phyloP scores from a whole-genome alignment of 1,140 invertebrate genomes.

The Steinernema khuongi region DNA sequence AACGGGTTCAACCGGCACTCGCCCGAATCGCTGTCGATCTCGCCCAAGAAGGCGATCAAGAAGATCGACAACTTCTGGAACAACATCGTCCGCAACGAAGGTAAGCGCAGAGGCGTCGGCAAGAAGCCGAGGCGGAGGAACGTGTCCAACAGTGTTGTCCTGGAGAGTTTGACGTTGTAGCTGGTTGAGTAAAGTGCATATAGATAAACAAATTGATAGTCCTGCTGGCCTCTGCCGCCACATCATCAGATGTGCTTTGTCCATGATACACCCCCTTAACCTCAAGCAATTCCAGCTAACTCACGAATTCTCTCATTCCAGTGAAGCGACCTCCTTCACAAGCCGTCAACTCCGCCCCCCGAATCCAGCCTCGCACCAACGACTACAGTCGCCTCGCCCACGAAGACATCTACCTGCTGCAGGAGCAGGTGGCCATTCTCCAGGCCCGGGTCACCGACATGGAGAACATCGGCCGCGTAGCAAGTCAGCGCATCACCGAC shows the following conservation, averaged over 20 bases:
- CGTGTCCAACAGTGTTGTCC: no score
- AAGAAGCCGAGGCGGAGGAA: background rate
- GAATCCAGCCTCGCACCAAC: background rate
- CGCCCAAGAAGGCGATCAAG: constrained; percentile 6
- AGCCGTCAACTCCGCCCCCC: background rate
- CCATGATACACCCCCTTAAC: background rate
- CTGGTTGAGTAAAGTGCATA: background rate
- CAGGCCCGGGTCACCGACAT: constrained; percentile 28
- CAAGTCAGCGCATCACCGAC: background rate
- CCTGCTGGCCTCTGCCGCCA: background rate
- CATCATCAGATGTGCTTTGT: background rate
- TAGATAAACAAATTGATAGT: background rate
- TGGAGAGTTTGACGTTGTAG: background rate
- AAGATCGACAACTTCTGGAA: constrained; percentile 31
- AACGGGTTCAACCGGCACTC: background rate
- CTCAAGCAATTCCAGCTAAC: no score
- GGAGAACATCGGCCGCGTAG: constrained; percentile 18
- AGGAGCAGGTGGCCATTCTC: constrained; percentile 28
- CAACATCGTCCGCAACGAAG: constrained; percentile 28
- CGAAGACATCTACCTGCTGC: constrained; percentile 23
- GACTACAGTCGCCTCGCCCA: background rate
- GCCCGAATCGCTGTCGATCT: constrained; percentile 5
- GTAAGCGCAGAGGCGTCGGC: constrained; percentile 20
- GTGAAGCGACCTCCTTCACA: background rate
- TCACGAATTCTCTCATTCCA: background rate